phyloP scores from a whole-genome alignment of 2,888 invertebrate genomes.

The Dascillus cervinus region DNA sequence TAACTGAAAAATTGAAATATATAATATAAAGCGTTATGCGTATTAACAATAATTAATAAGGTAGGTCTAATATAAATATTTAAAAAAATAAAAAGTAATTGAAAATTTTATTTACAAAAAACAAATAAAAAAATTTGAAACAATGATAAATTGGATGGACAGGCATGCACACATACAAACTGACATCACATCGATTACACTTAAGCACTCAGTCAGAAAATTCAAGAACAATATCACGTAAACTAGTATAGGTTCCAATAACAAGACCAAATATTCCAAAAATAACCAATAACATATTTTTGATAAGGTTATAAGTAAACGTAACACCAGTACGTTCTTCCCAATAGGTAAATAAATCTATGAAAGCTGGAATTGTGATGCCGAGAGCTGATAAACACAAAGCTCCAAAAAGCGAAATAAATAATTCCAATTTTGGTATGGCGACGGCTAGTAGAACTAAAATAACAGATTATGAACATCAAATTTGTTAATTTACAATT shows the following conservation, averaged over 20 bases:
- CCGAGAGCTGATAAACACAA: constrained; percentile 83
- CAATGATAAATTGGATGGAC: too few species aligned
- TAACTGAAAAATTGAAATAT: too few species aligned
- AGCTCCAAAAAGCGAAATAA: constrained; percentile 79
- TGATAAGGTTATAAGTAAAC: constrained; percentile 40
- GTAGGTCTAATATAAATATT: too few species aligned
- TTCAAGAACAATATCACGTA: constrained; percentile 50
- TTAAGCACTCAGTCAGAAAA: constrained; percentile 30
- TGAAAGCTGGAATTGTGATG: constrained; percentile 82
- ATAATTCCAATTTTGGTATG: constrained; percentile 76
- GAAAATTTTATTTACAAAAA: too few species aligned
- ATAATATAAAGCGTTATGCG: too few species aligned
- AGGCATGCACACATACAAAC: constrained; percentile 1
- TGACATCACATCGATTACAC: constrained; percentile 1
- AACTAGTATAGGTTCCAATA: constrained; percentile 59
- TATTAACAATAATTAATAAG: too few species aligned
- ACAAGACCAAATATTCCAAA: constrained; percentile 57
- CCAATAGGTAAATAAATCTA: constrained; percentile 80
- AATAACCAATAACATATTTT: constrained; percentile 50
- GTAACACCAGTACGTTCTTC: constrained; percentile 50
- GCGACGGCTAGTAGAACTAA: constrained; percentile 77
- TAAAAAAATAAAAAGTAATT: too few species aligned
- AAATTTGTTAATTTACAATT: not conserved
- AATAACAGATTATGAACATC: too few species aligned
- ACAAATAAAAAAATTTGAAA: too few species aligned